Conservation (phyloP, 2,888 invertebrate species). For the Sarcophaga carnaria region DNA sequence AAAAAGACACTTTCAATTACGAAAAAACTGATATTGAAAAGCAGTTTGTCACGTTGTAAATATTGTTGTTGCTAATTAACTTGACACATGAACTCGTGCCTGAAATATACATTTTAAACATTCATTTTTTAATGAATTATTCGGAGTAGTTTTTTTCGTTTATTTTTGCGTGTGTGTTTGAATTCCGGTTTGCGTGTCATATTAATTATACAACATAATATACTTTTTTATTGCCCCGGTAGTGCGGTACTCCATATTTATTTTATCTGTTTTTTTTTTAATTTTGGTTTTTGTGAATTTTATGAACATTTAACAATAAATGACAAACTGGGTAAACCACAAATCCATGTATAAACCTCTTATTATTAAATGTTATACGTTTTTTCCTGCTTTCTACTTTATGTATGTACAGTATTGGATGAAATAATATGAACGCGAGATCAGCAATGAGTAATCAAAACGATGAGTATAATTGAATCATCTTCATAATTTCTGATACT, state of each 20-base stretch:
- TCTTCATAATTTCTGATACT: no score
- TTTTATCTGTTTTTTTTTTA: neutral
- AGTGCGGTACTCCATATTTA: no score
- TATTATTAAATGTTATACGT: neutral
- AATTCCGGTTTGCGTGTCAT: neutral
- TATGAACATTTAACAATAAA: neutral
- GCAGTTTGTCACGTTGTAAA: neutral
- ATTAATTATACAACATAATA: neutral
- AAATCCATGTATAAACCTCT: neutral
- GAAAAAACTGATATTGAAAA: neutral
- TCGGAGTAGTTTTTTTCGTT: neutral
- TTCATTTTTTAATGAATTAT: neutral
- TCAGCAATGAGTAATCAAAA: no score
- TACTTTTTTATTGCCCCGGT: no score
- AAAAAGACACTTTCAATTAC: no score
- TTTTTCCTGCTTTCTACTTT: no score
- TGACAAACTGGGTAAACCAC: neutral
- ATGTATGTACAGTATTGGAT: no score
- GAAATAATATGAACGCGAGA: no score
- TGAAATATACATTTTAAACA: neutral
- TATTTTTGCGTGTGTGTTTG: neutral
- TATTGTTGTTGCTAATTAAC: neutral
- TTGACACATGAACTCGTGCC: neutral
- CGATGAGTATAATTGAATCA: no score
- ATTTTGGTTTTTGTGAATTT: neutral